A percentile compares a stretch with the other conserved stretches of the same genome.
Conservation (phyloP, 2,888 invertebrate species). For the Agrenia bidenticulata region DNA sequence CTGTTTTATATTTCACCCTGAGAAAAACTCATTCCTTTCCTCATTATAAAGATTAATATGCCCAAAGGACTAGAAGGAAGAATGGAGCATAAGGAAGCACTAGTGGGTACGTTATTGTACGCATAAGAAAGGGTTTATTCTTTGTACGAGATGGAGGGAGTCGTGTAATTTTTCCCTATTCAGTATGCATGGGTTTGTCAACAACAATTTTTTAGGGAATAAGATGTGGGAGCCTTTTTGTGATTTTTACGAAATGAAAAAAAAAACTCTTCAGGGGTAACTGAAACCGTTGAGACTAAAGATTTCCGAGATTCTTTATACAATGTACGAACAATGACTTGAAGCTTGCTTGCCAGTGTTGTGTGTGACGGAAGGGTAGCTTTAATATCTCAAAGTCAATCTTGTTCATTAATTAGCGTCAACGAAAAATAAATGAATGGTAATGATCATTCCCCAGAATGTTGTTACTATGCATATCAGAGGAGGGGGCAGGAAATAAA, state of each 20-base stretch:
- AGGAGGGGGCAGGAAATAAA: background rate
- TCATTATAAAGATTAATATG: constrained; percentile 21
- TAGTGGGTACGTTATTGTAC: too few species aligned
- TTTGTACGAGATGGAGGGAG: background rate
- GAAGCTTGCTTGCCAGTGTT: too few species aligned
- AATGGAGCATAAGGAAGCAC: background rate
- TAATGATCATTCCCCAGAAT: background rate
- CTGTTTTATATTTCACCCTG: constrained; percentile 9
- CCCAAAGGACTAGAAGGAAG: constrained; percentile 8
- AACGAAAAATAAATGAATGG: background rate
- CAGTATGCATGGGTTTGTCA: constrained; percentile 5
- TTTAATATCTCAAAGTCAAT: background rate
- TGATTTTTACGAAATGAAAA: too few species aligned
- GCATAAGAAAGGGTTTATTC: too few species aligned
- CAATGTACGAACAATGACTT: too few species aligned
- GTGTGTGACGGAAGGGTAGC: too few species aligned
- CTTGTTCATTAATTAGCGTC: constrained; percentile 9
- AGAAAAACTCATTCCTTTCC: constrained; percentile 7
- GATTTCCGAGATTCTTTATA: too few species aligned
- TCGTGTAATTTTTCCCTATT: background rate
- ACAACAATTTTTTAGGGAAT: constrained; percentile 1
- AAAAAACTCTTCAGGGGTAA: too few species aligned
- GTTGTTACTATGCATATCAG: background rate
- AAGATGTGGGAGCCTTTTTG: background rate
- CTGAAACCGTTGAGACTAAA: too few species aligned